Percentiles rank a stretch among this genome's conserved stretches.
Conservation (phyloP, 1,140 invertebrate species). For the Chionoecetes opilio region DNA sequence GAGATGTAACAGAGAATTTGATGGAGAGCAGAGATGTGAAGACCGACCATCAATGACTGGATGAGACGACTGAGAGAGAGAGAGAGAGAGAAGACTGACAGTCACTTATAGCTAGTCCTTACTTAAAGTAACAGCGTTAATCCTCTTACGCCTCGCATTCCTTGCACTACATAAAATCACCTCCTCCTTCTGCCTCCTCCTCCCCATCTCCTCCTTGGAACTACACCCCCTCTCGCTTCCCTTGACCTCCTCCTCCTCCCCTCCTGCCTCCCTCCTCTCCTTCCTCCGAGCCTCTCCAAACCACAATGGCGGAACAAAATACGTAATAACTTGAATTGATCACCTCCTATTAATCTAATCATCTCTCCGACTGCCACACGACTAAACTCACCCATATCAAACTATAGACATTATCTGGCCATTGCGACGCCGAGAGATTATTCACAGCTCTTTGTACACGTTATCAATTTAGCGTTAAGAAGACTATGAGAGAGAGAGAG, state of each 20-base stretch:
- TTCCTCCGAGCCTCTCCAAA: not conserved
- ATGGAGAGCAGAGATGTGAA: no score
- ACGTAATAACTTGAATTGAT: constrained; percentile 79
- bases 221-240: not conserved
- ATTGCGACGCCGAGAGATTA: constrained; percentile 74
- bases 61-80: no score
- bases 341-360: constrained; percentile 78
- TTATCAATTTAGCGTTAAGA: constrained; percentile 79
- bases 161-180: not conserved
- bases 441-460: constrained; percentile 78
- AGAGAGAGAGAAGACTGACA: no score
- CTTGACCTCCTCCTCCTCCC: not conserved
- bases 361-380: constrained; percentile 77
- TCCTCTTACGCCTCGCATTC: not conserved
- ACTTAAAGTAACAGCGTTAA: no score
- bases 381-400: no score
- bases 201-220: not conserved
- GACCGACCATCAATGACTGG: no score
- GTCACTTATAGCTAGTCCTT: no score
- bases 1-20: no score
- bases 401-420: no score
- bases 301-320: constrained; percentile 68
- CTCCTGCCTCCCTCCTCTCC: not conserved
- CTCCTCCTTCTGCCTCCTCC: constrained; percentile 34
- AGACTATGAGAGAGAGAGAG: not conserved